These are phyloP conservation scores for Cladopsammia gracilis DNA, from an alignment of 64 coral and sea anemone species.

Conservation along the genomic window DNA sequence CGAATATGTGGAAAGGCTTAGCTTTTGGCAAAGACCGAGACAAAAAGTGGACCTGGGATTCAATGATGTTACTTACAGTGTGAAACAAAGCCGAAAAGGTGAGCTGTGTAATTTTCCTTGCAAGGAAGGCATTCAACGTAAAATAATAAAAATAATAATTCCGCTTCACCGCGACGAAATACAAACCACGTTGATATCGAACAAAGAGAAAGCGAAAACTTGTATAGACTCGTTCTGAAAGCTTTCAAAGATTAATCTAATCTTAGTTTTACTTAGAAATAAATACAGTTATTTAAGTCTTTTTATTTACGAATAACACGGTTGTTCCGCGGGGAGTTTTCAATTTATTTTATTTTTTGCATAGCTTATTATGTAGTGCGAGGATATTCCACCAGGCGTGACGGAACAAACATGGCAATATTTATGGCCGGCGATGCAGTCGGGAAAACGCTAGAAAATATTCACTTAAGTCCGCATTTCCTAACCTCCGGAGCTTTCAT, in stretches of 20 bases:
- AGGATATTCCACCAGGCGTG: background rate
- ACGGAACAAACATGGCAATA: slow-evolving; percentile 18
- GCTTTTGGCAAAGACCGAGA: slow-evolving; percentile 90
- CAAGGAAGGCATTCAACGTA: background rate
- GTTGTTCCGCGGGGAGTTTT: background rate
- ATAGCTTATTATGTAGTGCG: background rate
- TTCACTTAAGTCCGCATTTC: too few species aligned
- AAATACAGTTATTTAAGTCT: background rate
- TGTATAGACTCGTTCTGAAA: background rate
- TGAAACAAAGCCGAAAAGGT: slow-evolving; percentile 92
- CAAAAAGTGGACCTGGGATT: slow-evolving; percentile 92
- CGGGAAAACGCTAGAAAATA: background rate
- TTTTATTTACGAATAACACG: background rate
- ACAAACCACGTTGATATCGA: background rate
- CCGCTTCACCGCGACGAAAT: background rate
- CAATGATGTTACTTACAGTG: slow-evolving; percentile 86
- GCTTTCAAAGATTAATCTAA: background rate
- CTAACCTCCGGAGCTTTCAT: too few species aligned
- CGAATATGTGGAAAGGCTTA: slow-evolving; percentile 85
- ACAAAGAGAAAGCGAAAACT: slow-evolving; percentile 14
- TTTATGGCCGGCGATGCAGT: background rate
- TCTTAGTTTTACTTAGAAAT: background rate
- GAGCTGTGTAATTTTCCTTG: slow-evolving; percentile 5
- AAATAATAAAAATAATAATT: background rate
- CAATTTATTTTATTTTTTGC: background rate